These are phyloP conservation scores for Lemur catta DNA, from an alignment of 2,797 vertebrate genomes.

Conservation along the genomic window DNA sequence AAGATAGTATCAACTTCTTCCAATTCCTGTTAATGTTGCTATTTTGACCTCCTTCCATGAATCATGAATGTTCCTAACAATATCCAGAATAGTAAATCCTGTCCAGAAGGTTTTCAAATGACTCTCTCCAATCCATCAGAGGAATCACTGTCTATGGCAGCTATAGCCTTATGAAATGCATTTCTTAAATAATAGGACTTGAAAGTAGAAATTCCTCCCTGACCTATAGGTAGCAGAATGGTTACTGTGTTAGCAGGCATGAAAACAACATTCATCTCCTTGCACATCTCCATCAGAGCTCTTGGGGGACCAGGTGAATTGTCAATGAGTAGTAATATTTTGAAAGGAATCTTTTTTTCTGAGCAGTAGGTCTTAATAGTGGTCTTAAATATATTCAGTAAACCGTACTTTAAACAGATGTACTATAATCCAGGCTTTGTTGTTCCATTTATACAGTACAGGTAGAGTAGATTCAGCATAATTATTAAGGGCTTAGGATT, in stretches of 20 bases:
- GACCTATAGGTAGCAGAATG: not conserved
- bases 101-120: not conserved
- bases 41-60: not conserved
- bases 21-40: not conserved
- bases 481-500: not conserved
- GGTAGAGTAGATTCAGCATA: not conserved
- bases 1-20: not conserved
- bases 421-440: not conserved
- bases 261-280: not conserved
- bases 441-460: not conserved
- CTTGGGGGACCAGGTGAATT: not conserved
- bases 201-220: not conserved
- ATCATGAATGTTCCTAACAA: not conserved
- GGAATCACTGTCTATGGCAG: not conserved
- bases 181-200: not conserved
- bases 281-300: not conserved
- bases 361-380: not conserved
- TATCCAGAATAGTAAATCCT: not conserved
- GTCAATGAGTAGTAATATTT: not conserved
- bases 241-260: not conserved
- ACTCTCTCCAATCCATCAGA: not conserved
- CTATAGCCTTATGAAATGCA: not conserved
- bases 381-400: not conserved
- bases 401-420: not conserved
- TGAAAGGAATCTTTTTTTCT: not conserved